Percentiles rank a stretch among this genome's conserved stretches.
These are phyloP conservation scores for Archaeoteleia sp. DNA, from an alignment of 2,888 invertebrate genomes.

Conservation along the genomic window DNA sequence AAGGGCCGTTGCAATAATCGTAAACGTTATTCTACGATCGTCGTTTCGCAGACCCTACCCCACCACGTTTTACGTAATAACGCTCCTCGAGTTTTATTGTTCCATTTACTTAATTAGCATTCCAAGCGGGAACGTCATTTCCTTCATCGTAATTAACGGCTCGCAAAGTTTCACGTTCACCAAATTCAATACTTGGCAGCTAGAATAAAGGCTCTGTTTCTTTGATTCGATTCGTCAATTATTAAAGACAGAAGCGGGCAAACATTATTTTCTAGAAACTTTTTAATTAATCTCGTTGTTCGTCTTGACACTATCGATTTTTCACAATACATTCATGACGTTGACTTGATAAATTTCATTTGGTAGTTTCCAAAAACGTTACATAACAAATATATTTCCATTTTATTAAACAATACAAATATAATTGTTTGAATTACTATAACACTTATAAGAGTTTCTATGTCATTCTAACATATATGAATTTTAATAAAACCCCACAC, in stretches of 20 bases:
- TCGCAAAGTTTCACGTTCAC: slow-evolving; percentile 26
- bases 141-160: slow-evolving; percentile 42
- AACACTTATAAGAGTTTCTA: no score
- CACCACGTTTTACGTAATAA: slow-evolving; percentile 25
- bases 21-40: slow-evolving; percentile 26
- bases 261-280: slow-evolving; percentile 19
- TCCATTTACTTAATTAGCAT: slow-evolving; percentile 47
- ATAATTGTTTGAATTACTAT: no score
- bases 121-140: slow-evolving; percentile 24
- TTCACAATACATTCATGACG: neutral
- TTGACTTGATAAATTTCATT: no score
- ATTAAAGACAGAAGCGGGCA: slow-evolving; percentile 9
- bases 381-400: no score
- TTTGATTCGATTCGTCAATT: slow-evolving; percentile 30
- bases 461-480: no score
- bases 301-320: slow-evolving; percentile 22
- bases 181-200: slow-evolving; percentile 1
- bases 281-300: slow-evolving; percentile 33
- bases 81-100: slow-evolving; percentile 30
- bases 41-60: slow-evolving; percentile 23
- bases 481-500: no score
- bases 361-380: no score
- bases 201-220: slow-evolving; percentile 10
- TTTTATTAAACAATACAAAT: no score
- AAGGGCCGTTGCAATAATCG: slow-evolving; percentile 25